Evolutionary conservation across 1,140 invertebrate genomes (phyloP).

Genomic region (Musca domestica): DNA sequence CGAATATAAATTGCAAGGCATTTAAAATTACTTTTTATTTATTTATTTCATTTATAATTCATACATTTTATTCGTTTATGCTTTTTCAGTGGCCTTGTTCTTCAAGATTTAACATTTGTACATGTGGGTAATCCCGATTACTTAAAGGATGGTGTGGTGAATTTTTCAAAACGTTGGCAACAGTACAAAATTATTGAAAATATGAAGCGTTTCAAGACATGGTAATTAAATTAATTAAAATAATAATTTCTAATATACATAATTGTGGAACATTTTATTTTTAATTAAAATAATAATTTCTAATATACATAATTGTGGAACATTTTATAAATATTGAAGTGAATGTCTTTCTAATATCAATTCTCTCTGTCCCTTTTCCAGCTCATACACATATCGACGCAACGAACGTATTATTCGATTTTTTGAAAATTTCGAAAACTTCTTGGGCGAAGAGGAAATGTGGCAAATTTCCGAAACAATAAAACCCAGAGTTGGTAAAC

Average conservation of each 20-base stretch:
- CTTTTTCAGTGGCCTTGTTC: slow-evolving; percentile 86
- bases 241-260: no score
- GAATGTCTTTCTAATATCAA: neutral
- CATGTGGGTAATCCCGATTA: slow-evolving; percentile 94
- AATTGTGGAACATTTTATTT: no score
- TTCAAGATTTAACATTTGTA: slow-evolving; percentile 98
- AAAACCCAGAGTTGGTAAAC: slow-evolving; percentile 69
- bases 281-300: neutral
- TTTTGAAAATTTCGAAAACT: slow-evolving; percentile 96
- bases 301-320: no score
- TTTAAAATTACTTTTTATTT: neutral
- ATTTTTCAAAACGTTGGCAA: slow-evolving; percentile 98
- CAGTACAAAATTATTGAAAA: slow-evolving; percentile 97
- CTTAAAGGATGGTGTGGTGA: slow-evolving; percentile 83
- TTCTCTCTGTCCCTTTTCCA: slow-evolving; percentile 38
- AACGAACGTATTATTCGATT: slow-evolving; percentile 91
- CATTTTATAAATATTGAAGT: slow-evolving; percentile 2
- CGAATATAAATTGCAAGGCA: no score
- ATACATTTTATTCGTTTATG: no score
- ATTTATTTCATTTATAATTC: neutral
- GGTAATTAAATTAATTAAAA: slow-evolving; percentile 64
- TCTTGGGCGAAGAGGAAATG: slow-evolving; percentile 92
- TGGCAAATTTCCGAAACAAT: slow-evolving; percentile 97
- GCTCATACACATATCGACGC: slow-evolving; percentile 81
- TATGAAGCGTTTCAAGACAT: slow-evolving; percentile 94